These are phyloP conservation scores for Iselma pallidipennis DNA, from an alignment of 2,888 invertebrate genomes.

Conservation along the genomic window DNA sequence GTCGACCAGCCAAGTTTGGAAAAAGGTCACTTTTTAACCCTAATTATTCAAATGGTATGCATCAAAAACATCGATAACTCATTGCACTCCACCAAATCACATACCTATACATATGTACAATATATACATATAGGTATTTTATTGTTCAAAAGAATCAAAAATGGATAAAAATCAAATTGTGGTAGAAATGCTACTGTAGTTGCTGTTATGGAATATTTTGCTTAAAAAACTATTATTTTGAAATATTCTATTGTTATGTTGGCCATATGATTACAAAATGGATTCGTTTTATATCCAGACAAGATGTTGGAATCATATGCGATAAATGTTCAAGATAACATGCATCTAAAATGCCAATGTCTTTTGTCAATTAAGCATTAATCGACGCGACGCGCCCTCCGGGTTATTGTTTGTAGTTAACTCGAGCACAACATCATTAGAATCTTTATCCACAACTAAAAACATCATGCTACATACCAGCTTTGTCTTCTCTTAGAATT, in stretches of 20 bases:
- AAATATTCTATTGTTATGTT: constrained; percentile 13
- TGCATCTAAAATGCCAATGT: constrained; percentile 17
- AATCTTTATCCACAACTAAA: not conserved
- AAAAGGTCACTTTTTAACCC: not conserved
- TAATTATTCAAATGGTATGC: constrained; percentile 3
- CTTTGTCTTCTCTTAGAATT: not conserved
- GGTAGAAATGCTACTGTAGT: constrained; percentile 1
- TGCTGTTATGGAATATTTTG: not conserved
- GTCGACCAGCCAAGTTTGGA: not conserved
- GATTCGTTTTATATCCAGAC: constrained; percentile 13
- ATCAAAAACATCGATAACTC: too few species aligned
- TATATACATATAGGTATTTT: too few species aligned
- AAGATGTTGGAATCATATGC: constrained; percentile 2
- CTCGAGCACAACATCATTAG: constrained; percentile 23
- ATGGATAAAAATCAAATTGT: not conserved
- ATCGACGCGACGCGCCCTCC: constrained; percentile 22
- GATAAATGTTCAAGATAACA: constrained; percentile 23
- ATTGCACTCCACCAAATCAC: not conserved
- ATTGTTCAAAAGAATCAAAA: too few species aligned
- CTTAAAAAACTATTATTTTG: constrained; percentile 8
- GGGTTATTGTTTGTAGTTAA: constrained; percentile 16
- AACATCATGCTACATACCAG: not conserved
- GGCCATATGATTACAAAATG: constrained; percentile 9
- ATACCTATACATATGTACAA: not conserved
- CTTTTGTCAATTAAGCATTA: constrained; percentile 22